Evolutionary conservation across 2,888 invertebrate genomes (phyloP).

Genomic region (Drosophila histrio): DNA sequence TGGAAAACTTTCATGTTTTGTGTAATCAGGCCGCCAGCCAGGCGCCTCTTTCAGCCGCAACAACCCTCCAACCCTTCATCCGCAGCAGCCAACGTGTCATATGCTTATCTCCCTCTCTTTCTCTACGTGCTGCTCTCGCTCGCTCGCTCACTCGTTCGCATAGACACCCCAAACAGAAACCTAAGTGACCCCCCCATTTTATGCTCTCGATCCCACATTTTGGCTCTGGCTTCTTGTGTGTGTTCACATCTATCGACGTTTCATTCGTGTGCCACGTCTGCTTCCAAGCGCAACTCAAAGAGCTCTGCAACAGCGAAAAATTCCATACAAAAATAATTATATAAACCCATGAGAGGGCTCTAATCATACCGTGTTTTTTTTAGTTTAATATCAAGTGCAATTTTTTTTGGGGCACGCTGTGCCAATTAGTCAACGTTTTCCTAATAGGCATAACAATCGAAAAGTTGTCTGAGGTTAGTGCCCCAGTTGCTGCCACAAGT

Average conservation of each 20-base stretch:
- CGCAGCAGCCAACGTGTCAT: constrained; percentile 40
- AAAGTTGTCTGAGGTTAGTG: constrained; percentile 58
- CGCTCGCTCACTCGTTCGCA: constrained; percentile 3
- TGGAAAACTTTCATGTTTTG: constrained; percentile 15
- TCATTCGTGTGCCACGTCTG: constrained; percentile 60
- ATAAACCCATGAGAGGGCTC: not conserved
- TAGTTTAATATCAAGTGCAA: not conserved
- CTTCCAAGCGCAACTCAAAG: constrained; percentile 37
- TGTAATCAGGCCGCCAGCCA: constrained; percentile 55
- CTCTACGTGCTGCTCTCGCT: constrained; percentile 1
- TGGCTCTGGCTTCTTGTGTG: constrained; percentile 32
- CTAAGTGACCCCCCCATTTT: constrained; percentile 21
- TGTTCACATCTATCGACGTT: constrained; percentile 37
- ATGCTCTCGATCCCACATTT: constrained; percentile 56
- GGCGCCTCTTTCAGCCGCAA: constrained; percentile 41
- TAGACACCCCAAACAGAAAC: constrained; percentile 4
- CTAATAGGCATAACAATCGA: constrained; percentile 23
- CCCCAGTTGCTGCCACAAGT: constrained; percentile 43
- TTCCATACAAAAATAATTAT: constrained; percentile 1
- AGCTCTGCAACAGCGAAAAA: constrained; percentile 3
- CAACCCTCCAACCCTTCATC: constrained; percentile 47
- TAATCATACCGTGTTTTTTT: not conserved
- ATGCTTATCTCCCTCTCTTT: constrained; percentile 1
- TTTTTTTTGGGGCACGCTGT: not conserved
- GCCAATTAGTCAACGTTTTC: not conserved